Evolutionary conservation across 2,888 invertebrate species (phyloP).

Genomic region (Nymphalis c-album): DNA sequence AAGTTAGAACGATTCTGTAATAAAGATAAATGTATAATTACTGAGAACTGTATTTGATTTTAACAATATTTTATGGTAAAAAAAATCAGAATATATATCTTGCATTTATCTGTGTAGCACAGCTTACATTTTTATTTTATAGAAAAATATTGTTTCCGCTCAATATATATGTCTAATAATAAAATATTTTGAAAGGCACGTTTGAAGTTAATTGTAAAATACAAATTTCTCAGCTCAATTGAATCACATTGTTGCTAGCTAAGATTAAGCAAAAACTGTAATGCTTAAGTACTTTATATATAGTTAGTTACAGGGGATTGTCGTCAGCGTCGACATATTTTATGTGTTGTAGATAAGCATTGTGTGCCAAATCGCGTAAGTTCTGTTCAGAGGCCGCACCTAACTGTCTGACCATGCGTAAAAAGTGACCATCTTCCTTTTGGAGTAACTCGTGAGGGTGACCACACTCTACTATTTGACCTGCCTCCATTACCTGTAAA

Average conservation of each 20-base stretch:
- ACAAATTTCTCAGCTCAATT: neutral
- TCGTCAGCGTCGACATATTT: conserved; percentile 72
- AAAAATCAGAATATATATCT: too few species aligned
- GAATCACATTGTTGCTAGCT: neutral
- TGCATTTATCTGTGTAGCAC: too few species aligned
- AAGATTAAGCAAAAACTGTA: neutral
- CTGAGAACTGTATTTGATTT: too few species aligned
- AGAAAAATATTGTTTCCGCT: too few species aligned
- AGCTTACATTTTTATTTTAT: too few species aligned
- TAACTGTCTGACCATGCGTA: conserved; percentile 83
- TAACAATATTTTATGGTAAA: too few species aligned
- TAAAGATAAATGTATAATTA: too few species aligned
- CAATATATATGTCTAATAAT: neutral
- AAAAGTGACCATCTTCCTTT: conserved; percentile 79
- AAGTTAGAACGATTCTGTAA: too few species aligned
- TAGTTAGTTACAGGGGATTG: conserved; percentile 36
- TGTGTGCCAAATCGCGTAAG: conserved; percentile 64
- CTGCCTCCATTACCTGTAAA: conserved; percentile 81
- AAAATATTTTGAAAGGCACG: neutral
- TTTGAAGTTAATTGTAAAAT: neutral
- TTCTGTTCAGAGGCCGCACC: conserved; percentile 77
- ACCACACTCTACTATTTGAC: conserved; percentile 85
- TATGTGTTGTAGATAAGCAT: conserved; percentile 67
- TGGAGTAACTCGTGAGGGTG: conserved; percentile 85
- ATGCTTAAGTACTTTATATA: conserved; percentile 21